A percentile compares a stretch with the other conserved stretches of the same genome.
Conservation (phyloP, 1,140 invertebrate genomes). For the Bemisia tabaci region DNA sequence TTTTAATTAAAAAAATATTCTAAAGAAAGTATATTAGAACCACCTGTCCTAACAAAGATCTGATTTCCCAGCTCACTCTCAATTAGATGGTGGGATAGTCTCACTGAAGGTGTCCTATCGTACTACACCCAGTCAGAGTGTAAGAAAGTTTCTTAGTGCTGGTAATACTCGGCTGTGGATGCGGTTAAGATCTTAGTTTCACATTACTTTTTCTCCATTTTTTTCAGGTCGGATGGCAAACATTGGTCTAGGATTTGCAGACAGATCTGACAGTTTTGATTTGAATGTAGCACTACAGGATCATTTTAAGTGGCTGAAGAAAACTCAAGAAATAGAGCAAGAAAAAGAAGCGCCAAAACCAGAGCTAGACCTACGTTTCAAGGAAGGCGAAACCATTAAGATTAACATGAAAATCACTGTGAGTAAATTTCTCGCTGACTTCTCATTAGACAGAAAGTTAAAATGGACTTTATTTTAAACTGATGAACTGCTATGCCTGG, state of each 20-base stretch:
- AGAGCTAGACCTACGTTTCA: slow-evolving; percentile 89
- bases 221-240: slow-evolving; percentile 79
- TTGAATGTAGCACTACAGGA: slow-evolving; percentile 96
- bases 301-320: slow-evolving; percentile 94
- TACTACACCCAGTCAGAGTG: too few species aligned
- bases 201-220: too few species aligned
- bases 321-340: slow-evolving; percentile 75
- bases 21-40: too few species aligned
- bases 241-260: slow-evolving; percentile 92
- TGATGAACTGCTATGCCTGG: neutral
- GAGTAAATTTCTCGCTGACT: slow-evolving; percentile 29
- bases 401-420: slow-evolving; percentile 97
- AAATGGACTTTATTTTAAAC: slow-evolving; percentile 1
- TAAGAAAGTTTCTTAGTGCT: too few species aligned
- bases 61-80: too few species aligned
- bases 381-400: slow-evolving; percentile 97
- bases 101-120: too few species aligned
- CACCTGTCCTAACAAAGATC: too few species aligned
- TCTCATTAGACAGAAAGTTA: too few species aligned
- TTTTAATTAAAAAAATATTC: too few species aligned
- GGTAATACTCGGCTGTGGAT: too few species aligned
- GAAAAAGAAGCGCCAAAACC: slow-evolving; percentile 61
- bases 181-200: too few species aligned
- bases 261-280: slow-evolving; percentile 98
- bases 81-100: too few species aligned